phyloP scores from a whole-genome alignment of 2,888 invertebrate species.

The Synanthedon vespiformis region DNA sequence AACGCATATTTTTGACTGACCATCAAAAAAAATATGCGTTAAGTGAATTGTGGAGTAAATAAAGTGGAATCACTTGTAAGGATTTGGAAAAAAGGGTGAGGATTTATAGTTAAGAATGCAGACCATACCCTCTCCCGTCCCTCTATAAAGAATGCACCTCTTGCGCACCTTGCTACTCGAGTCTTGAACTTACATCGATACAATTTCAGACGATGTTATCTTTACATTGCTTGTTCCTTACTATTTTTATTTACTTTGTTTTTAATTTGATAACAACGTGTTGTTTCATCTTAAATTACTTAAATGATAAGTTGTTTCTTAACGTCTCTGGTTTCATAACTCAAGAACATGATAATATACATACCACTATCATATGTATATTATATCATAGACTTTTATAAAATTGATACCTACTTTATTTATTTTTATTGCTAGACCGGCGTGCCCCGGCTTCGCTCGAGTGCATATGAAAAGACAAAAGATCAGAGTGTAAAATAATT shows the following conservation, averaged over 20 bases:
- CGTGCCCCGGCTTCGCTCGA: too few species aligned
- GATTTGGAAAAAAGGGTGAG: conserved; percentile 47
- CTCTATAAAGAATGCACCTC: conserved; percentile 62
- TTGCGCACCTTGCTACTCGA: conserved; percentile 51
- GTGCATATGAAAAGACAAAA: too few species aligned
- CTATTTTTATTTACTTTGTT: background rate
- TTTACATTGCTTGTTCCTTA: conserved; percentile 26
- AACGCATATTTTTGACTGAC: conserved; percentile 29
- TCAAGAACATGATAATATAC: background rate
- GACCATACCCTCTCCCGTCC: conserved; percentile 56
- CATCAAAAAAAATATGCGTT: conserved; percentile 39
- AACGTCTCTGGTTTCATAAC: background rate
- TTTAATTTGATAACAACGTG: too few species aligned
- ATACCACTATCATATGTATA: background rate
- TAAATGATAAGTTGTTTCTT: background rate
- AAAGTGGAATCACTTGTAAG: conserved; percentile 12
- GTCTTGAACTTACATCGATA: background rate
- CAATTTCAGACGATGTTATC: conserved; percentile 37
- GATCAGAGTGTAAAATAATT: too few species aligned
- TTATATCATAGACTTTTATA: background rate
- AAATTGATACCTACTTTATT: too few species aligned
- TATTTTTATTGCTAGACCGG: too few species aligned
- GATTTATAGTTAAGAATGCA: conserved; percentile 53
- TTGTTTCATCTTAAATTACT: too few species aligned
- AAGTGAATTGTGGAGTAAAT: conserved; percentile 6